A percentile compares a stretch with the other conserved stretches of the same genome.
phyloP scores from a whole-genome alignment of 2,888 invertebrate species.

The Trichopoda pennipes region DNA sequence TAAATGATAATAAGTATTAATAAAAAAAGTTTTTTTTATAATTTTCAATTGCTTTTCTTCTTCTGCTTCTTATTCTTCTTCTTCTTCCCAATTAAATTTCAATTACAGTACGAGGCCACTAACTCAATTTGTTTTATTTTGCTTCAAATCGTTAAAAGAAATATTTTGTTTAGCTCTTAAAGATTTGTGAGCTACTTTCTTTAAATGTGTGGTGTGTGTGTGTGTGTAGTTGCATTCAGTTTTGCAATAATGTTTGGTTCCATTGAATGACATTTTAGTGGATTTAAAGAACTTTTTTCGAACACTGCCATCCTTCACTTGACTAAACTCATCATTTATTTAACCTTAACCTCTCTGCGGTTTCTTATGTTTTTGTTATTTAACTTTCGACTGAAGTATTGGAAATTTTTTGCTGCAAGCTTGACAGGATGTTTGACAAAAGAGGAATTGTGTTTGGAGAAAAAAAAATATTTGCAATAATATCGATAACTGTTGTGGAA shows the following conservation, averaged over 20 bases:
- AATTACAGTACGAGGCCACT: too few species aligned
- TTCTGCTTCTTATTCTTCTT: too few species aligned
- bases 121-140: too few species aligned
- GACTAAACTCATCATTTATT: constrained; percentile 51
- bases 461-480: background rate
- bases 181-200: too few species aligned
- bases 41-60: too few species aligned
- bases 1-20: too few species aligned
- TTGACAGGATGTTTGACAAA: background rate
- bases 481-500: too few species aligned
- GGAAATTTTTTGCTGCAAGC: background rate
- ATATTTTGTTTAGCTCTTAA: too few species aligned
- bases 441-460: background rate
- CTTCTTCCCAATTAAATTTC: too few species aligned
- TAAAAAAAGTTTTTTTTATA: too few species aligned
- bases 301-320: constrained; percentile 16
- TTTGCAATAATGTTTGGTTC: constrained; percentile 2
- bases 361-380: constrained; percentile 50
- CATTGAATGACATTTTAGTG: constrained; percentile 9
- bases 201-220: too few species aligned
- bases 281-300: constrained; percentile 48
- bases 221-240: background rate
- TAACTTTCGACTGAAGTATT: constrained; percentile 27
- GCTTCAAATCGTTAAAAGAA: too few species aligned
- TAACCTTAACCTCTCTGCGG: constrained; percentile 63